Base-by-base conservation (phyloP, 2,888 invertebrate genomes). In the Plebejus anna region DNA sequence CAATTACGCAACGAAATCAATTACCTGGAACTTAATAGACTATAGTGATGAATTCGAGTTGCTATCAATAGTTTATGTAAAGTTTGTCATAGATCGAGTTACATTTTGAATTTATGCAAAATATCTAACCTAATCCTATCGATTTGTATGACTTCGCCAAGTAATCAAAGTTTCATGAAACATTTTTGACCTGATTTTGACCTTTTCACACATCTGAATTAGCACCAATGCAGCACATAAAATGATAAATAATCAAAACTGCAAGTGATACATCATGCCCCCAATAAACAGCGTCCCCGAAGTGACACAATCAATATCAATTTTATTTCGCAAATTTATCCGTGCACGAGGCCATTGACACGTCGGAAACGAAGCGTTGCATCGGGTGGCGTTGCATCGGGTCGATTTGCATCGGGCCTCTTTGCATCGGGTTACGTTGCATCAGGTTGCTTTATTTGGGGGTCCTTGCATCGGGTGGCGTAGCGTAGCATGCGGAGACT, bases 231-330 rank as follows among this genome's bases (percentile, higher is more conserved):
- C 61, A 28, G 11, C 11, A 11, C 28, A 7, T 61, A 28, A 28
- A 61, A 28, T 61, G 9, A 61, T 61, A 22, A 28, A 28, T 11
- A 61, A 61, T 32, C 13, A 66, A 32, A 66, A 32, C 32, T 16
- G 66, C 66, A 66, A 66, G 66, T 66, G 66, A 66, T 66, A 66
- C 66, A 36, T 66, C 32, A 36, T 36, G 32, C 3, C 32, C 66
- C 36, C 66, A 66, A 36, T 66, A 66, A 66, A 13, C 66, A 66
- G 36, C 1, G 66, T 72, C 72, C 13, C 22, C 32, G 32, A 73
- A 73, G 28, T 73, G 73, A 55, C 73, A 73, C 73, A 51, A 73
- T 73, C 73, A 55, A 73, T 73, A 73, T 73, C 51, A 73, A 55
- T 73, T 55, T 55, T 55, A 73, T 73, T 73, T 73, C 28, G 73